Evolutionary conservation across 2,113 vertebrate genomes (phyloP), one percentile per base, ranked within the genome.

Genomic region (Eptatretus burgeri): DNA sequence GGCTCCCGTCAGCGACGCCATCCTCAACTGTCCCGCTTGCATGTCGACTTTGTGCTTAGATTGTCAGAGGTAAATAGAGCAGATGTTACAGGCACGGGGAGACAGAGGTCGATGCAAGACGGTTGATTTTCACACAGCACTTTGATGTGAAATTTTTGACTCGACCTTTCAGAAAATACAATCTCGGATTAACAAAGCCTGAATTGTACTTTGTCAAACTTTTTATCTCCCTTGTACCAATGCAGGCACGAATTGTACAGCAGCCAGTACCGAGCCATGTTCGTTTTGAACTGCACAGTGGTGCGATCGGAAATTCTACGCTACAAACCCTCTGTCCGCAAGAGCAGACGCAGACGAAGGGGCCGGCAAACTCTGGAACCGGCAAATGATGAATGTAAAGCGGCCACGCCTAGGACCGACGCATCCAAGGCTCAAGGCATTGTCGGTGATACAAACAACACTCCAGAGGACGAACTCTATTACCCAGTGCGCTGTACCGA

Each of bases 231-330:
- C 3, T 41, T 41, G 7, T 20, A 10, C 49, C 41, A 62, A 66
- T 73, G 51, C 2, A 98, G 89, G 66, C 91, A 98, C 5, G 91
- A 96, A 50, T 84, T 80, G 51, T 94, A 91, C 70, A 84, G 78
- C 70, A 89, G 84, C 5, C 91, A 98, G 50, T 98, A 94, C 62
- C 78, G 86, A 72, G 91, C 89, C 49, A 98, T 94, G 87, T 98
- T 98, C 68, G 89, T 96, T 69, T 93, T 98, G 85, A 96, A 98
- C 76, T 98, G 91, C 12, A 13, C 67, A 14, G 78, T 98, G 70
- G 82, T 82, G 71, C 83, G 71, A 71, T 82, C 84, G 16, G 83
- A 95, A 69, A 72, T 85, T 64, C 70, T 94, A 19, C 77, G 74
- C 66, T 89, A 91, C 71, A 81, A 78, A 73, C 69, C 56, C 1